Evolutionary conservation across 2,797 vertebrate species (phyloP).

Genomic region (Macropus fuliginosus): DNA sequence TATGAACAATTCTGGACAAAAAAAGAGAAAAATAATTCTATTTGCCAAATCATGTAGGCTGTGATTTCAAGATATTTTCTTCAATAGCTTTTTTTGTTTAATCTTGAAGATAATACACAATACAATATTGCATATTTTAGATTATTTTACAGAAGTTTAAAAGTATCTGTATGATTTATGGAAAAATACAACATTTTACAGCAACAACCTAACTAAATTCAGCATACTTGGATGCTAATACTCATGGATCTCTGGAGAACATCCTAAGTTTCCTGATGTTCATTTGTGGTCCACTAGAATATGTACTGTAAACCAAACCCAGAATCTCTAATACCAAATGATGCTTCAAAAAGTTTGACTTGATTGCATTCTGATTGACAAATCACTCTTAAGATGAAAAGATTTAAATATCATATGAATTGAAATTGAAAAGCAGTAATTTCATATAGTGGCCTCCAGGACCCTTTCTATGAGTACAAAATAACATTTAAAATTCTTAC

Average conservation of each 20-base stretch:
- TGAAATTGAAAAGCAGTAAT: background rate
- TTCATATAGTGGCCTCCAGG: background rate
- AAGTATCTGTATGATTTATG: constrained; percentile 22
- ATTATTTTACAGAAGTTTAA: constrained; percentile 11
- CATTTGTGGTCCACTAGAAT: constrained; percentile 31
- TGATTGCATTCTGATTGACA: background rate
- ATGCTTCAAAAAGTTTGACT: constrained; percentile 23
- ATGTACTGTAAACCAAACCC: background rate
- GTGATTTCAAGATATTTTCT: background rate
- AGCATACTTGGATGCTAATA: constrained; percentile 1
- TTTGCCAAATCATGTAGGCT: background rate
- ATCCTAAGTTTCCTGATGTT: constrained; percentile 8
- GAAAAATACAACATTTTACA: constrained; percentile 23
- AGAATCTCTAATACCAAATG: background rate
- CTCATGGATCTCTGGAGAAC: background rate
- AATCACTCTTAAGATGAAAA: constrained; percentile 32
- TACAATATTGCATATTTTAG: constrained; percentile 8
- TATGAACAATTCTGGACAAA: constrained; percentile 2
- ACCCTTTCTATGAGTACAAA: background rate
- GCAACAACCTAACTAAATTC: constrained; percentile 43
- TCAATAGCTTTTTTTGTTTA: background rate
- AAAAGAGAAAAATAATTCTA: background rate
- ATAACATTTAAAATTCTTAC: background rate
- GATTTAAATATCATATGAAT: background rate
- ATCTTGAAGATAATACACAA: background rate